Conservation (phyloP, 2,797 vertebrate genomes). For the Micrastur ruficollis region DNA sequence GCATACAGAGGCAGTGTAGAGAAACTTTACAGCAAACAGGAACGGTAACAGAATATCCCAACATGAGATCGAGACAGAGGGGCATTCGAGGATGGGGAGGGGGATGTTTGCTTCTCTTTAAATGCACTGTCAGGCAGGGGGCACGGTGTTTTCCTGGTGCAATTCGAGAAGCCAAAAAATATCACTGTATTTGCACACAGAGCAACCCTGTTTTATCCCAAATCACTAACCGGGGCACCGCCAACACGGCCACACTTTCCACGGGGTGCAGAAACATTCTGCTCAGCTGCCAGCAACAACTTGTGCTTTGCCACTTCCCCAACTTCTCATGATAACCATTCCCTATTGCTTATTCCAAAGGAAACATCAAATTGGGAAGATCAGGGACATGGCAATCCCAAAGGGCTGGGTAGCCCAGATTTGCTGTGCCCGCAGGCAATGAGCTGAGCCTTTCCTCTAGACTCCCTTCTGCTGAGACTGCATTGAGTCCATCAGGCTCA, state of each 20-base stretch:
- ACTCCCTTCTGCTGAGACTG: neutral
- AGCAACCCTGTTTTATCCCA: neutral
- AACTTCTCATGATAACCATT: neutral
- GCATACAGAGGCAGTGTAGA: accelerated
- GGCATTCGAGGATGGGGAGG: neutral
- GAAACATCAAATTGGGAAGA: neutral
- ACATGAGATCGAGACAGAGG: accelerated
- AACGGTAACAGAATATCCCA: accelerated
- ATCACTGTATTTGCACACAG: neutral
- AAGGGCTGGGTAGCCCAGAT: neutral
- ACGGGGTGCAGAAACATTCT: accelerated
- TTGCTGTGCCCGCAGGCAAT: neutral
- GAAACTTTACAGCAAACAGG: neutral
- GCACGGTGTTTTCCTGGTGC: neutral
- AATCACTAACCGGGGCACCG: neutral
- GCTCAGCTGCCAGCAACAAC: accelerated
- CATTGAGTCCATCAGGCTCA: neutral
- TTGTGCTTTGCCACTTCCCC: neutral
- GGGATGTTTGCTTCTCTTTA: neutral
- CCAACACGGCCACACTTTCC: accelerated
- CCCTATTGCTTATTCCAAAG: neutral
- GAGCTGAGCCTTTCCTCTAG: neutral
- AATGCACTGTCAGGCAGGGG: accelerated
- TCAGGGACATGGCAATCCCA: accelerated
- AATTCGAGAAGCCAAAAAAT: neutral